Conservation (phyloP, 2,797 vertebrate species). For the Cryptoprocta ferox region DNA sequence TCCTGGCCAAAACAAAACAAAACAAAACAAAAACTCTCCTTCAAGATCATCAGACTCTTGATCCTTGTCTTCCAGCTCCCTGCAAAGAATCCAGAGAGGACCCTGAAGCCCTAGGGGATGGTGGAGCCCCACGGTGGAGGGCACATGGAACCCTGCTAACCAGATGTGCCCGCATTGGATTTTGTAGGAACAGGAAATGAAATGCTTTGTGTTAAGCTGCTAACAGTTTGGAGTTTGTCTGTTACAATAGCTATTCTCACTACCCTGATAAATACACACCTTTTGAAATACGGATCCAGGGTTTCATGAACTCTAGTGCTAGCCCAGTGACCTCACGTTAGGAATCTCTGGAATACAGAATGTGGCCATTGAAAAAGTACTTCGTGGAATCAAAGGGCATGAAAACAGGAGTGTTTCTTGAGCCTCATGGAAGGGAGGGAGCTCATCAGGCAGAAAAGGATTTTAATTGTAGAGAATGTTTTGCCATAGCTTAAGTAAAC, state of each 20-base stretch:
- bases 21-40: background rate
- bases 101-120: background rate
- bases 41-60: background rate
- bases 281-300: background rate
- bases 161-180: accelerated
- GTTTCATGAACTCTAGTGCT: background rate
- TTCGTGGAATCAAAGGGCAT: background rate
- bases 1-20: background rate
- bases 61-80: background rate
- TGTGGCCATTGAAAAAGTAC: background rate
- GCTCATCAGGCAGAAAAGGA: background rate
- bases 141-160: background rate
- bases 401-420: background rate
- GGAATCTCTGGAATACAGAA: background rate
- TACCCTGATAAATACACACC: background rate
- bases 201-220: background rate
- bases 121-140: background rate
- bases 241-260: background rate
- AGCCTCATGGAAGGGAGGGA: background rate
- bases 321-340: background rate
- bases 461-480: background rate
- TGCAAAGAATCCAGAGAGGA: background rate
- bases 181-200: background rate
- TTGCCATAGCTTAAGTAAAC: background rate
- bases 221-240: background rate